Conservation (phyloP, 2,888 invertebrate species). For the Thereva unica region DNA sequence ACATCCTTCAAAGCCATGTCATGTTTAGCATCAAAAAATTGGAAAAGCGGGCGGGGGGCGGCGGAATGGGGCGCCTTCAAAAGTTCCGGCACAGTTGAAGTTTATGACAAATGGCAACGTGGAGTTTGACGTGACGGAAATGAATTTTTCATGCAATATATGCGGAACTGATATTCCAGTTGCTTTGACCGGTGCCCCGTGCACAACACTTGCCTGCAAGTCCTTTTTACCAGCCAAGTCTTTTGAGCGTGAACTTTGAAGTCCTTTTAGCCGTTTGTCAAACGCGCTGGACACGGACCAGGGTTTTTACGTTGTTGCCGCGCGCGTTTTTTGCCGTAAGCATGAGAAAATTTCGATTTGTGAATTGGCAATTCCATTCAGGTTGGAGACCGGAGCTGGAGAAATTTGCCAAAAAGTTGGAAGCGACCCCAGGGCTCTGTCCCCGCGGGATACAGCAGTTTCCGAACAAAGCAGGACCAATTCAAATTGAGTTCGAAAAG, state of each 20-base stretch:
- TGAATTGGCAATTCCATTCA: conserved; percentile 24
- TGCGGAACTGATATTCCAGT: conserved; percentile 28
- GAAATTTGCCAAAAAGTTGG: conserved; percentile 24
- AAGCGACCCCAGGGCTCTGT: conserved; percentile 2
- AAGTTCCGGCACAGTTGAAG: not conserved
- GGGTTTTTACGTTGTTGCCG: conserved; percentile 17
- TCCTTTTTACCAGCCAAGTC: conserved; percentile 6
- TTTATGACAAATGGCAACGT: conserved; percentile 24
- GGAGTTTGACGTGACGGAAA: conserved; percentile 31
- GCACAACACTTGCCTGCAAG: not conserved
- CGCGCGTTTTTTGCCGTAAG: conserved; percentile 5
- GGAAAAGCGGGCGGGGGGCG: not conserved
- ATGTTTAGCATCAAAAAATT: no score
- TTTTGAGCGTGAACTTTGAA: conserved; percentile 35
- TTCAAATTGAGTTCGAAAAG: conserved; percentile 20
- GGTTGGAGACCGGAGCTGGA: not conserved
- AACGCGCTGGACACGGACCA: conserved; percentile 20
- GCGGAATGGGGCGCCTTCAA: not conserved
- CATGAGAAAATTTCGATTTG: conserved; percentile 25
- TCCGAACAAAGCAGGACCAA: not conserved
- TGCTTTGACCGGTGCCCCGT: no score
- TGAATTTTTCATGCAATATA: conserved; percentile 40
- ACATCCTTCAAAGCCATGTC: no score
- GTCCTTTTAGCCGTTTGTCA: conserved; percentile 36
- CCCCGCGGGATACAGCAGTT: conserved; percentile 2